phyloP scores from a whole-genome alignment of 2,888 invertebrate species.

The Parthenolecanium corni region DNA sequence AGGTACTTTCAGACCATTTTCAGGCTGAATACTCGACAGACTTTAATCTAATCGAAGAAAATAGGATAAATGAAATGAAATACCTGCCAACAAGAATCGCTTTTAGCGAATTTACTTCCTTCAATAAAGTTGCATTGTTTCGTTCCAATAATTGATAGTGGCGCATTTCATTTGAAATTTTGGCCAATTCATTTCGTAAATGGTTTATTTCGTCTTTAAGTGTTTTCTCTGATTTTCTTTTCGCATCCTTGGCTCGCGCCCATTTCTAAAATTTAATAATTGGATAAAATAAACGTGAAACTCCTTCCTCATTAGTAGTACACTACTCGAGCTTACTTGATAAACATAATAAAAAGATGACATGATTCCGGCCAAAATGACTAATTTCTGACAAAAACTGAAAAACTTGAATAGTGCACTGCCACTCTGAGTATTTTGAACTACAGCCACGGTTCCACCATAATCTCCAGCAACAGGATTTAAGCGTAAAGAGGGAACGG shows the following conservation, averaged over 20 bases:
- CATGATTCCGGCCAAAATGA: slow-evolving; percentile 13
- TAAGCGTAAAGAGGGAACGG: not conserved
- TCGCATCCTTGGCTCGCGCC: not conserved
- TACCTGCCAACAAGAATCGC: slow-evolving; percentile 18
- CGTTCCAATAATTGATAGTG: not conserved
- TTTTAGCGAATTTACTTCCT: slow-evolving; percentile 24
- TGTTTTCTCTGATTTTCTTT: not conserved
- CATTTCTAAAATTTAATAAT: slow-evolving; percentile 9
- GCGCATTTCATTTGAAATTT: slow-evolving; percentile 8
- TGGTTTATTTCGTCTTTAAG: slow-evolving; percentile 19
- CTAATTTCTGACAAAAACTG: slow-evolving; percentile 11
- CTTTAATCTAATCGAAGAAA: no score
- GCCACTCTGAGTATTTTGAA: not conserved
- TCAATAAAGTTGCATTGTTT: not conserved
- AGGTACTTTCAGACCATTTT: no score
- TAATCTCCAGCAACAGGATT: not conserved
- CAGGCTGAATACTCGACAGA: no score
- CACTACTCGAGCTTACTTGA: not conserved
- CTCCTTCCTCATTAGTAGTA: not conserved
- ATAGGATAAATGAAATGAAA: no score
- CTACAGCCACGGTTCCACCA: not conserved
- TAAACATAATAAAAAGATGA: slow-evolving; percentile 13
- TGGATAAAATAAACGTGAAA: not conserved
- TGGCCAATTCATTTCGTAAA: slow-evolving; percentile 5
- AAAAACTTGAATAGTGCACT: slow-evolving; percentile 6